phyloP scores from a whole-genome alignment of 2,113 vertebrate species.

The Martes martes region DNA sequence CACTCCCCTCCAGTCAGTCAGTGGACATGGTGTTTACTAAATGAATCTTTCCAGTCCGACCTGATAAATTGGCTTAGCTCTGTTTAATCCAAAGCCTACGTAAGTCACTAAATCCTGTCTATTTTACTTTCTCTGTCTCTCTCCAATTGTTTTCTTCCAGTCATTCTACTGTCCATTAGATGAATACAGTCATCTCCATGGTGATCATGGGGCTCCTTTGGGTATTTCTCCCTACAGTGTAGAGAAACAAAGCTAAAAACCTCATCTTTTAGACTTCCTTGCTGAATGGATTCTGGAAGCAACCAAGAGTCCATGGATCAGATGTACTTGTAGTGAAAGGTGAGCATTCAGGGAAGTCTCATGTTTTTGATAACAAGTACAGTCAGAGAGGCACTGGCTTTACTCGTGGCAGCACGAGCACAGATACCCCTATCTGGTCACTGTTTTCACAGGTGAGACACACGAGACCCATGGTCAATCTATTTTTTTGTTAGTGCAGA shows the following conservation, averaged over 20 bases:
- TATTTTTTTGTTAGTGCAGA: neutral
- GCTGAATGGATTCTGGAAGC: neutral
- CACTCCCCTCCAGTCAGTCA: neutral
- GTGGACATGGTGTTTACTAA: neutral
- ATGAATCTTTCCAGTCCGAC: neutral
- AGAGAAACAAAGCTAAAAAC: neutral
- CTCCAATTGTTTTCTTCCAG: neutral
- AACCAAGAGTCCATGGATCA: neutral
- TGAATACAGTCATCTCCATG: neutral
- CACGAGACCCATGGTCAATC: neutral
- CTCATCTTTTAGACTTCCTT: neutral
- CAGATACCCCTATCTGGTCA: neutral
- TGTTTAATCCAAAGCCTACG: neutral
- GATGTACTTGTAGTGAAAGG: neutral
- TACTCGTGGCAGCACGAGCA: neutral
- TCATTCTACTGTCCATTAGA: neutral
- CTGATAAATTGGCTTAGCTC: neutral
- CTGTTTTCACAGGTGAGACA: neutral
- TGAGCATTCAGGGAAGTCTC: no score
- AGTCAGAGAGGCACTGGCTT: fast-evolving
- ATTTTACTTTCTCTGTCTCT: fast-evolving
- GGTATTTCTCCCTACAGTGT: no score
- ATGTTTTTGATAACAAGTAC: neutral
- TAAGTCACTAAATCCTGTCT: neutral
- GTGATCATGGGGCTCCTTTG: no score